Base-by-base conservation (phyloP, 2,888 invertebrate species). In the Hesperia comma region DNA sequence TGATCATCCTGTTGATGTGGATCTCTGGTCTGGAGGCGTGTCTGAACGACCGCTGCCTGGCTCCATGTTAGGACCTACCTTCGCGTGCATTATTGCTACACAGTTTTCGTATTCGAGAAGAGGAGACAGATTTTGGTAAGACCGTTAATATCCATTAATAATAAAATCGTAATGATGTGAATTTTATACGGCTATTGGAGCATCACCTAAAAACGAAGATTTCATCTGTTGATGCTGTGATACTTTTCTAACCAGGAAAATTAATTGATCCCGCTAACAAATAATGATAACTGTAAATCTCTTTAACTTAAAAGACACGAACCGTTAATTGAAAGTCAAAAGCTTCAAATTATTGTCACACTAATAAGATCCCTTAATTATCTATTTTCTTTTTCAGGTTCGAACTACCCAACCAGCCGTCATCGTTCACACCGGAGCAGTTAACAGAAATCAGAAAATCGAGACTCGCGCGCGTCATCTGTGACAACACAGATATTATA, bases 21-120 rank as follows among this genome's bases (percentile, higher is more conserved):
- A 99, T 92, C 93, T 98, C 63, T 99, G 98, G 97, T 97, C 98
- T 17, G 98, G 98, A 58, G 98, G 98, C 57, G 97, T 98, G 7
- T 97, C 98, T 0, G 99, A 99, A 82, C 94, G 96, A 70, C 97
- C 98, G 2, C 93, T 98, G 63, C 97, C 97, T 8, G 98, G 98
- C 54, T 97, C 98, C 64, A 96, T 98, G 96, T 93, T 99, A 70
- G 98, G 99, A 60, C 98, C 98, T 0, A 98, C 98, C 60, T 98
- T 98, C 81, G 97, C 98, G 62, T 99, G 98, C 82, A 94, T 99
- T 71, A 98, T 99, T 77, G 98, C 98, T 32, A 97, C 97, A 32
- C 98, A 98, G 87, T 98, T 98, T 92, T 96, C 97, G 76, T 97
- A 97, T 80, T 94, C 97, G 0, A 95, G 98, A 83, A 94, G 97